phyloP scores from a whole-genome alignment of 2,888 invertebrate species.

The Agrochola lychnidis region DNA sequence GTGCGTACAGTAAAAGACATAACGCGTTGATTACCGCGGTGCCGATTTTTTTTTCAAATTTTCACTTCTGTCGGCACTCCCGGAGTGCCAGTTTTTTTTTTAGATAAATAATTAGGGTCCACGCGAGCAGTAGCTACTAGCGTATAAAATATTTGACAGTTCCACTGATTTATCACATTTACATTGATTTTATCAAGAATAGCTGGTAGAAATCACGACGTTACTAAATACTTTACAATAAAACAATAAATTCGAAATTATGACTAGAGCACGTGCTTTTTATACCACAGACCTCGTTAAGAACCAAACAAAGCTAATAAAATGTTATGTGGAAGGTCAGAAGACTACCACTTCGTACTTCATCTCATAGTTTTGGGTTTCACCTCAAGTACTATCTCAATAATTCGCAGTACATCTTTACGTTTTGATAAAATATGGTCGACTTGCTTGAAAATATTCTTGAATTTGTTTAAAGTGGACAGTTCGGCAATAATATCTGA shows the following conservation, averaged over 20 bases:
- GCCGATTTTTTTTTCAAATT: too few relatives aligned
- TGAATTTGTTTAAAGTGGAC: not conserved
- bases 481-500: not conserved
- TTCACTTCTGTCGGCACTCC: too few relatives aligned
- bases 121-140: too few relatives aligned
- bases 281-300: not conserved
- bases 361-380: not conserved
- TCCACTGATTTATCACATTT: conserved; percentile 3
- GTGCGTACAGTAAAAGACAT: too few relatives aligned
- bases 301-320: not conserved
- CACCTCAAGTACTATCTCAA: not conserved
- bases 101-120: too few relatives aligned
- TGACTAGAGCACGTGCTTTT: conserved; percentile 17
- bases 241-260: conserved; percentile 1
- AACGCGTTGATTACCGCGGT: too few relatives aligned
- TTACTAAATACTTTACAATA: conserved; percentile 17
- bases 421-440: too few relatives aligned
- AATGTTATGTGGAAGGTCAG: not conserved
- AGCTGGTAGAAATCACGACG: not conserved
- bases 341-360: not conserved
- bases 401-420: too few relatives aligned
- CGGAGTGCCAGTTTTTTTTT: too few relatives aligned
- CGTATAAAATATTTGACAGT: not conserved
- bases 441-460: not conserved
- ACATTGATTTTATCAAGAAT: not conserved